phyloP scores from a whole-genome alignment of 2,113 vertebrate species.

The Nanorana parkeri region DNA sequence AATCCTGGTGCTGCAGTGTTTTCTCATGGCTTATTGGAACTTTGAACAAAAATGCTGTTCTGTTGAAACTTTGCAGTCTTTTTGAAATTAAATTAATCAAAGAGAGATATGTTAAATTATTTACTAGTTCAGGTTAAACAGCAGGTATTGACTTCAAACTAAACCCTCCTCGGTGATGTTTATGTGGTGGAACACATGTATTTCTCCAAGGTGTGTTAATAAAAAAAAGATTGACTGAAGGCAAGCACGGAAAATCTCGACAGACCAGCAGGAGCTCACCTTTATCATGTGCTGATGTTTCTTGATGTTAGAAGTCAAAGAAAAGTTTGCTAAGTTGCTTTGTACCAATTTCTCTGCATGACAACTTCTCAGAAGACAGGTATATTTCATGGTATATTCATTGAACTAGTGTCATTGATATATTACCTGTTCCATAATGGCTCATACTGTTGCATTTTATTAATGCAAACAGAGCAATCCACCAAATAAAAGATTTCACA shows the following conservation, averaged over 20 bases:
- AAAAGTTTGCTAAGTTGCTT: neutral
- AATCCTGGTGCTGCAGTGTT: slow-evolving; percentile 68
- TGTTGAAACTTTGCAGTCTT: slow-evolving; percentile 65
- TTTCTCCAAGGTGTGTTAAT: neutral
- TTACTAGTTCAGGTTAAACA: slow-evolving; percentile 67
- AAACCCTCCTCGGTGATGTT: slow-evolving; percentile 60
- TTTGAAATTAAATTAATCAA: slow-evolving; percentile 66
- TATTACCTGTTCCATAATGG: too few species aligned
- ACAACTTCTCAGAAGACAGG: neutral
- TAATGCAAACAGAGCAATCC: too few species aligned
- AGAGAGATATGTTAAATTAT: slow-evolving; percentile 69
- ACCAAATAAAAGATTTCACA: too few species aligned
- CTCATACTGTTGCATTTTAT: too few species aligned
- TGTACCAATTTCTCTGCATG: neutral
- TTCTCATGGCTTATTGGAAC: slow-evolving; percentile 67
- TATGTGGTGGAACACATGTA: slow-evolving; percentile 52
- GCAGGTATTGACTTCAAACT: slow-evolving; percentile 64
- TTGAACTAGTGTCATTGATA: too few species aligned
- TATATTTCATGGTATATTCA: neutral
- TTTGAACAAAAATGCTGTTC: slow-evolving; percentile 65
- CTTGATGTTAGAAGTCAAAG: neutral
- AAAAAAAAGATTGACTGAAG: neutral
- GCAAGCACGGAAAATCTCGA: neutral
- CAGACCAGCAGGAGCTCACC: neutral
- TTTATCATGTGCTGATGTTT: neutral